These are phyloP conservation scores for Miltochrista miniata DNA, from an alignment of 2,888 invertebrate genomes.

Conservation along the genomic window DNA sequence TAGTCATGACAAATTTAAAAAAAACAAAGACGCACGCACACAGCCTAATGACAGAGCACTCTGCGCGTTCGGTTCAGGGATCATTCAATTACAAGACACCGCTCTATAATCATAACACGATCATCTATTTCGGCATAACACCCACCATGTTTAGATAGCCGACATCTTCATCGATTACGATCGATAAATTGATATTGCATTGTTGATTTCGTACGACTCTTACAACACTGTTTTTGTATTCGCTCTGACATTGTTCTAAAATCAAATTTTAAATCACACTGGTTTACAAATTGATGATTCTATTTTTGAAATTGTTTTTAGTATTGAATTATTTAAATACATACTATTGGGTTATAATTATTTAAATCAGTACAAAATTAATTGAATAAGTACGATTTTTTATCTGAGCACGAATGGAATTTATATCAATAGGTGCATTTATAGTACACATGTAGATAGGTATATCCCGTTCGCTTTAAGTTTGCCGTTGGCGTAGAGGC, in stretches of 20 bases:
- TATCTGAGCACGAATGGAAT: no score
- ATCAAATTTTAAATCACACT: not conserved
- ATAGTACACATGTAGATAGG: no score
- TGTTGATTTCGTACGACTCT: constrained; percentile 25
- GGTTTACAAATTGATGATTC: not conserved
- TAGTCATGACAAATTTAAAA: constrained; percentile 41
- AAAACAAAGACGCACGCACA: constrained; percentile 16
- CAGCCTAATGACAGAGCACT: constrained; percentile 56
- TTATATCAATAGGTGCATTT: no score
- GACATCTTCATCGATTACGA: constrained; percentile 50
- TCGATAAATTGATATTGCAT: constrained; percentile 42
- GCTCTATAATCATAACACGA: constrained; percentile 76
- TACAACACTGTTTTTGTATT: constrained; percentile 1
- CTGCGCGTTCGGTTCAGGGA: constrained; percentile 37
- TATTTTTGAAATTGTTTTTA: not conserved
- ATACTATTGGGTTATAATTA: no score
- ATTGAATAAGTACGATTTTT: no score
- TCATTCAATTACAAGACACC: constrained; percentile 55
- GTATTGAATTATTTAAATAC: no score
- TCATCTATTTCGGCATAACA: constrained; percentile 66
- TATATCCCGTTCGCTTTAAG: no score
- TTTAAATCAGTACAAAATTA: no score
- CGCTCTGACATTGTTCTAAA: not conserved
- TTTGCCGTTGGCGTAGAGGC: no score
- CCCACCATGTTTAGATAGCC: constrained; percentile 41